Conservation (phyloP, 2,797 vertebrate species). For the Lindbergichthys nudifrons region DNA sequence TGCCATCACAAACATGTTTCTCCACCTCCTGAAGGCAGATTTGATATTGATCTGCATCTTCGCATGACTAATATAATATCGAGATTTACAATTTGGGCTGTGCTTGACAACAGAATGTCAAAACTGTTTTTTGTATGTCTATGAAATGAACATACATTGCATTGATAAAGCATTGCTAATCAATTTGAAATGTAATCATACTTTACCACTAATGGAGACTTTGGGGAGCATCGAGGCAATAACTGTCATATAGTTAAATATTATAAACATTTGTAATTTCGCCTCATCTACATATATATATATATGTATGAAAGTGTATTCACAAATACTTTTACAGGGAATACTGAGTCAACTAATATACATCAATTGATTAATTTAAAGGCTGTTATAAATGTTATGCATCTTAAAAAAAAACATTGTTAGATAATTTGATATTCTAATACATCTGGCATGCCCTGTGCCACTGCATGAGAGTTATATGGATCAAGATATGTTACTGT, state of each 20-base stretch:
- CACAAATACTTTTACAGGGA: not conserved
- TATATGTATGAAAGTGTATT: not conserved
- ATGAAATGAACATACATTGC: not conserved
- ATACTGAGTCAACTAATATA: not conserved
- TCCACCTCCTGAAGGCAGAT: conserved; percentile 17
- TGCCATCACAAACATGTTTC: conserved; percentile 16
- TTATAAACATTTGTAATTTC: not conserved
- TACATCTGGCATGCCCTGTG: not conserved
- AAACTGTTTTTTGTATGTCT: not conserved
- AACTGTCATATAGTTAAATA: not conserved
- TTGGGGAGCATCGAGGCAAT: not conserved
- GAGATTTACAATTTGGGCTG: not conserved
- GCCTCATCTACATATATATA: not conserved
- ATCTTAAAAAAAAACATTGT: not conserved
- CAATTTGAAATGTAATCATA: not conserved
- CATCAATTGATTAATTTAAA: not conserved
- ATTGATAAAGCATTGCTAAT: not conserved
- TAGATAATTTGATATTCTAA: not conserved
- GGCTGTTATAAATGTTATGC: not conserved
- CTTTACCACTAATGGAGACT: not conserved
- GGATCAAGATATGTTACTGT: not conserved
- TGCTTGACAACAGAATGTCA: not conserved
- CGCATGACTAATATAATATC: not conserved
- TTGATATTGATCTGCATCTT: conserved; percentile 16
- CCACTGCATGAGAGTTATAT: not conserved